A percentile compares a stretch with the other conserved stretches of the same genome.
phyloP scores from a whole-genome alignment of 2,888 invertebrate genomes.

The Barypeithes pellucidus region DNA sequence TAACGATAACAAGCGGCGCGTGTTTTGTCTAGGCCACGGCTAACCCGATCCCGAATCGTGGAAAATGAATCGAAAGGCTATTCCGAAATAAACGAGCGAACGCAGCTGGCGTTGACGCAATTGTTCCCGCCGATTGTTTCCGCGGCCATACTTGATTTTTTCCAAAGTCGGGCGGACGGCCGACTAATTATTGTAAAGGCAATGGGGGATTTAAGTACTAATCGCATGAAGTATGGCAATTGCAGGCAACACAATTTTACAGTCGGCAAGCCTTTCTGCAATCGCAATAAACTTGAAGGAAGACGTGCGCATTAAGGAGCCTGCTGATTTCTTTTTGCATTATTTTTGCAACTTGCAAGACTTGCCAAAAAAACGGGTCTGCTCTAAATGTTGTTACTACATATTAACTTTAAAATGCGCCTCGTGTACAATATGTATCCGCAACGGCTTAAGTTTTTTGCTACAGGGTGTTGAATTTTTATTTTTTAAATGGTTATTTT shows the following conservation, averaged over 20 bases:
- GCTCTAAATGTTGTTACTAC: too few relatives aligned
- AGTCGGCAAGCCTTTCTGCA: too few relatives aligned
- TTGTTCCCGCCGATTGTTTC: constrained; percentile 35
- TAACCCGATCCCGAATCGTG: constrained; percentile 38
- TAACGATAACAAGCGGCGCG: constrained; percentile 23
- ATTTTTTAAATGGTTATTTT: too few relatives aligned
- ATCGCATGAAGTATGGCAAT: constrained; percentile 10
- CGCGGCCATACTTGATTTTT: constrained; percentile 30
- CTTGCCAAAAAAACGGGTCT: too few relatives aligned
- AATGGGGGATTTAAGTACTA: constrained; percentile 22
- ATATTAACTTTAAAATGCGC: too few relatives aligned
- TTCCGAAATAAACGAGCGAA: constrained; percentile 32
- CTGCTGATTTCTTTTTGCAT: too few relatives aligned
- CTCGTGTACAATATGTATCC: too few relatives aligned
- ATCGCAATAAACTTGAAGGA: too few relatives aligned
- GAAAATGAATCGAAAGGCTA: constrained; percentile 34
- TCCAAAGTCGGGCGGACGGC: constrained; percentile 16
- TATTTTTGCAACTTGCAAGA: too few relatives aligned
- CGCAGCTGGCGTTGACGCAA: constrained; percentile 44
- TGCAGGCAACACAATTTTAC: background rate
- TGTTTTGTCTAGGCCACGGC: constrained; percentile 42
- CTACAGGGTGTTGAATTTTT: too few relatives aligned
- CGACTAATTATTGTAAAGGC: constrained; percentile 26
- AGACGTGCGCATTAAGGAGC: too few relatives aligned
- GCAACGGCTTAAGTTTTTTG: too few relatives aligned